Percentiles rank a stretch among this genome's conserved stretches.
Evolutionary conservation across 2,888 invertebrate species (phyloP).

Genomic region (Lomographa bimaculata): DNA sequence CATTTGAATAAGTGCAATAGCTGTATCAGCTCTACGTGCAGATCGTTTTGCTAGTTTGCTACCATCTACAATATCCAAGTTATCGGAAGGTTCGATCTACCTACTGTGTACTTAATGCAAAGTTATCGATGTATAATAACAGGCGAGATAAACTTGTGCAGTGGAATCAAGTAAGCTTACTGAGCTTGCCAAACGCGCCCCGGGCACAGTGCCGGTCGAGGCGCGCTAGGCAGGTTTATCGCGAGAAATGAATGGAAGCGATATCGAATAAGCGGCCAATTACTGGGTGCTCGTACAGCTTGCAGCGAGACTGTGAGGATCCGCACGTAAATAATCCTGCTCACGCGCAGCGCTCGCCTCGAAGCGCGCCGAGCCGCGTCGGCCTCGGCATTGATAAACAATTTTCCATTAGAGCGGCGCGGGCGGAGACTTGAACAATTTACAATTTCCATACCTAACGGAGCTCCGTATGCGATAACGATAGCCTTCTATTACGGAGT

Average conservation of each 20-base stretch:
- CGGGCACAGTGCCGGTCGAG: constrained; percentile 33
- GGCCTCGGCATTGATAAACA: constrained; percentile 65
- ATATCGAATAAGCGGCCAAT: constrained; percentile 77
- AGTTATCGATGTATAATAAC: constrained; percentile 38
- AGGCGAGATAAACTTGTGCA: constrained; percentile 52
- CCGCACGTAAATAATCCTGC: constrained; percentile 73
- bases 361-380: constrained; percentile 27
- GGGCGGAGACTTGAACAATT: constrained; percentile 43
- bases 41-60: constrained; percentile 17
- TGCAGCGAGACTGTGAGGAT: constrained; percentile 62
- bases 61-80: constrained; percentile 21
- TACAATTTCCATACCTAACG: constrained; percentile 66
- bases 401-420: constrained; percentile 69
- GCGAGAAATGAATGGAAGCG: constrained; percentile 75
- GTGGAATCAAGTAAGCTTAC: constrained; percentile 53
- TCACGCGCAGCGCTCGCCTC: constrained; percentile 60
- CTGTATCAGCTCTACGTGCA: constrained; percentile 1
- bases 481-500: constrained; percentile 66
- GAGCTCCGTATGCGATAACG: constrained; percentile 46
- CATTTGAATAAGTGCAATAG: constrained; percentile 8
- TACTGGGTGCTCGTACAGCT: constrained; percentile 50
- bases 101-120: constrained; percentile 30
- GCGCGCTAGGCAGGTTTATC: constrained; percentile 61
- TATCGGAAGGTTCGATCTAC: constrained; percentile 28
- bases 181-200: constrained; percentile 47